Percentiles rank a stretch among this genome's conserved stretches.
phyloP scores from a whole-genome alignment of 1,140 invertebrate species.

The Phortica variegata region DNA sequence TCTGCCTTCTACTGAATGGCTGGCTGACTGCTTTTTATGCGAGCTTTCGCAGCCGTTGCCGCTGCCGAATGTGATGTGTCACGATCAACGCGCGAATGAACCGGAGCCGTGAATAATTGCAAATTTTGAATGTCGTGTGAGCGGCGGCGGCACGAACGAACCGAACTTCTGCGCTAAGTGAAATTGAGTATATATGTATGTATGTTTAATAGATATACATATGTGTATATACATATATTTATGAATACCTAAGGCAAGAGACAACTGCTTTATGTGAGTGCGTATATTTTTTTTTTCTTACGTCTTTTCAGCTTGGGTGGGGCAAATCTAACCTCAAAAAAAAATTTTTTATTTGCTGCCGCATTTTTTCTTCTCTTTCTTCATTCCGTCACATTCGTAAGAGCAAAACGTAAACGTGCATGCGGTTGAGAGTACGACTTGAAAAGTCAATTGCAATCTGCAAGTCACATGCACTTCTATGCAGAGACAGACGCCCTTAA shows the following conservation, averaged over 20 bases:
- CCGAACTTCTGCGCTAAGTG: conserved; percentile 7
- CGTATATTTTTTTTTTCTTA: conserved; percentile 8
- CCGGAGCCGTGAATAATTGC: conserved; percentile 45
- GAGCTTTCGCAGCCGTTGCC: too few species aligned
- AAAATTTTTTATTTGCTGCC: too few species aligned
- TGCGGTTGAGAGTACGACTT: too few species aligned
- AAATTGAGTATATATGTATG: conserved; percentile 13
- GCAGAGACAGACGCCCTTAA: conserved; percentile 31
- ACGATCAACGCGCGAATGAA: conserved; percentile 12
- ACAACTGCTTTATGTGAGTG: conserved; percentile 24
- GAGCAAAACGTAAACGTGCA: too few species aligned
- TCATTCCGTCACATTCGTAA: too few species aligned
- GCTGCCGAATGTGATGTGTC: conserved; percentile 21
- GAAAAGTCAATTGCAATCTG: too few species aligned
- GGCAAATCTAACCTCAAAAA: conserved; percentile 54
- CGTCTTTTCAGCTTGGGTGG: conserved; percentile 41
- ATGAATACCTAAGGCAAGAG: conserved; percentile 21
- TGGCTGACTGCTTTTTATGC: too few species aligned
- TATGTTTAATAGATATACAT: conserved; percentile 3
- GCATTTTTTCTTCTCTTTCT: too few species aligned
- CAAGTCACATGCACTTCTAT: too few species aligned
- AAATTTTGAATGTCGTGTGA: conserved; percentile 37
- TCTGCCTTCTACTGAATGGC: too few species aligned
- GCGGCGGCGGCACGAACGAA: not conserved
- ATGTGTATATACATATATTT: conserved; percentile 12